A percentile compares a stretch with the other conserved stretches of the same genome.
These are phyloP conservation scores for Arvicanthis niloticus DNA, from an alignment of 2,113 vertebrate species.

Conservation along the genomic window DNA sequence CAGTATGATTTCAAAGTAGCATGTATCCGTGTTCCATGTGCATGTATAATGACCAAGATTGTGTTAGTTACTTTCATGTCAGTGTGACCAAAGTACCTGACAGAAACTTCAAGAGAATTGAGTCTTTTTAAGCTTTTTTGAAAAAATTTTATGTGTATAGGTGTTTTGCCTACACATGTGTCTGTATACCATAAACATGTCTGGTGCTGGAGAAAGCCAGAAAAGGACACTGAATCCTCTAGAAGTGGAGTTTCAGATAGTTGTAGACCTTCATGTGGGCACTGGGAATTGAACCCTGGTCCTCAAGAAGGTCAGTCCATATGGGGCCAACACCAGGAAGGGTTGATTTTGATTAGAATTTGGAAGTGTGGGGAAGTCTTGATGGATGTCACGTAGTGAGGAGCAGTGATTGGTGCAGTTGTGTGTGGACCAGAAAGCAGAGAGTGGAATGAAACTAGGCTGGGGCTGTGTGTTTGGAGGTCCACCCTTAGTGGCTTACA, in stretches of 20 bases:
- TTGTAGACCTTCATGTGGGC: not conserved
- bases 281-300: not conserved
- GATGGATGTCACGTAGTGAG: accelerated
- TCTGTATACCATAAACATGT: not conserved
- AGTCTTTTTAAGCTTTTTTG: not conserved
- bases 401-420: accelerated
- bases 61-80: not conserved
- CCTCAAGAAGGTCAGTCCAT: not conserved
- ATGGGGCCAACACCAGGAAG: not conserved
- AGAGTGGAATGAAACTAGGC: not conserved
- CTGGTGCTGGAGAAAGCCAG: not conserved
- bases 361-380: too few species aligned
- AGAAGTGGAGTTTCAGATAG: not conserved
- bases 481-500: not conserved
- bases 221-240: not conserved
- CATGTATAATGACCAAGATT: not conserved
- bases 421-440: not conserved
- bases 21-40: not conserved
- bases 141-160: not conserved
- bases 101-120: not conserved
- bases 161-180: not conserved
- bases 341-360: not conserved
- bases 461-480: not conserved
- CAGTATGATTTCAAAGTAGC: not conserved
- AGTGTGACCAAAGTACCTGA: not conserved